phyloP scores from a whole-genome alignment of 2,797 vertebrate species.

The Eidolon dupreanum region DNA sequence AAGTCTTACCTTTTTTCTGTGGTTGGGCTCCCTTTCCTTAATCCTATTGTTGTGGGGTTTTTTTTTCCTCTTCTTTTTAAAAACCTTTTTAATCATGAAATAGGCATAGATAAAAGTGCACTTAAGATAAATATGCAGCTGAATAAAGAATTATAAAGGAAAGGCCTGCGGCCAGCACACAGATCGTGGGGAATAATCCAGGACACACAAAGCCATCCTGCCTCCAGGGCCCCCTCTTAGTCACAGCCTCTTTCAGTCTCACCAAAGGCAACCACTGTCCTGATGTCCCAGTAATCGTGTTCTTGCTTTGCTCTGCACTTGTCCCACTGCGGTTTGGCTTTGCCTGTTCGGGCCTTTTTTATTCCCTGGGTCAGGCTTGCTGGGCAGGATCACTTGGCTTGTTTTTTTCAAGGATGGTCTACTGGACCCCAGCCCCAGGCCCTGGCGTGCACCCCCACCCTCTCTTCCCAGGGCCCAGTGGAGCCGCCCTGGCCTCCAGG shows the following conservation, averaged over 20 bases:
- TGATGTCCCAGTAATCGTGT: rapidly evolving
- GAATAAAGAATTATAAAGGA: background rate
- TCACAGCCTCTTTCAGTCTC: background rate
- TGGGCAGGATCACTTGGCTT: background rate
- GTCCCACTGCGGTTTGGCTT: background rate
- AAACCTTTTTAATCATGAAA: conserved; percentile 4
- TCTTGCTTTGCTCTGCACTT: background rate
- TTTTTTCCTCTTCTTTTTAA: background rate
- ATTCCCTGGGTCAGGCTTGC: background rate
- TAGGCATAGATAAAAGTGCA: background rate
- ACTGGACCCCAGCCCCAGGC: background rate
- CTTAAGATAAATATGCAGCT: background rate
- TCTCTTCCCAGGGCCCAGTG: background rate
- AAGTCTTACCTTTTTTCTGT: background rate
- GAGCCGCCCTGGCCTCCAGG: background rate
- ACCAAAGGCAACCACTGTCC: background rate
- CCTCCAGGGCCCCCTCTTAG: rapidly evolving
- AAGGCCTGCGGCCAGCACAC: background rate
- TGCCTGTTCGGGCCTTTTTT: background rate
- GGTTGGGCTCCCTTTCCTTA: background rate
- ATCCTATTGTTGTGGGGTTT: background rate
- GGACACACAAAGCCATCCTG: background rate
- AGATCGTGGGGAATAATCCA: background rate
- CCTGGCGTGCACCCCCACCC: background rate
- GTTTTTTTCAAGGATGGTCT: background rate